A percentile compares a stretch with the other conserved stretches of the same genome.
These are phyloP conservation scores for Pantelozetes paolii DNA, from an alignment of 2,888 invertebrate species.

Conservation along the genomic window DNA sequence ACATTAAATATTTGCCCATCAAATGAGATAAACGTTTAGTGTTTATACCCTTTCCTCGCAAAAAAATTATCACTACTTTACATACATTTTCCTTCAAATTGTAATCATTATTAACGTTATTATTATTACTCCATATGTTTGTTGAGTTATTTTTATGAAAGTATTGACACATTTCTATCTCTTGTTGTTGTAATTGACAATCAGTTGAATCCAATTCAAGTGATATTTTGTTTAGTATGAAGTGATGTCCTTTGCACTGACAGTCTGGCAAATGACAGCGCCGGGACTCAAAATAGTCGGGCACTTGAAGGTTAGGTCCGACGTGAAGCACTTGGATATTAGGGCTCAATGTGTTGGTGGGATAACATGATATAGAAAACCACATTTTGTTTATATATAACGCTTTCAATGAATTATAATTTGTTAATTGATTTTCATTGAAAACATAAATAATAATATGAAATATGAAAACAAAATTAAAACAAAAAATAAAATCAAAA, in stretches of 20 bases:
- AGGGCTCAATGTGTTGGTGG: conserved; percentile 44
- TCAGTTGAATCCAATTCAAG: neutral
- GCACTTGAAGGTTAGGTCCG: conserved; percentile 41
- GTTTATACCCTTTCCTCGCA: too few species aligned
- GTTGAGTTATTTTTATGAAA: neutral
- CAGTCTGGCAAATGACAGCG: conserved; percentile 43
- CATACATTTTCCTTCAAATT: too few species aligned
- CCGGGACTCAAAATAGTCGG: conserved; percentile 40
- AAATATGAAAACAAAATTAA: neutral
- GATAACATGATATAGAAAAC: conserved; percentile 45
- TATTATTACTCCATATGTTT: neutral
- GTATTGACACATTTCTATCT: conserved; percentile 14
- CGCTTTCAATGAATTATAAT: neutral
- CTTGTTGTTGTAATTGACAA: neutral
- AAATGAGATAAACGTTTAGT: too few species aligned
- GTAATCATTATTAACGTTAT: neutral
- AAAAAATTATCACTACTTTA: too few species aligned
- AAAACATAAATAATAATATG: neutral
- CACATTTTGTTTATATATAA: conserved; percentile 41
- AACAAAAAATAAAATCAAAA: too few species aligned
- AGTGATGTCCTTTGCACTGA: conserved; percentile 44
- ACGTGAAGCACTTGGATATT: conserved; percentile 44
- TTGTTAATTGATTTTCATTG: too few species aligned
- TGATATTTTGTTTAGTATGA: conserved; percentile 34
- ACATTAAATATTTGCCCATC: too few species aligned